A percentile compares a stretch with the other conserved stretches of the same genome.
Evolutionary conservation across 2,113 vertebrate species (phyloP).

Genomic region (Actenoides lindsayi): DNA sequence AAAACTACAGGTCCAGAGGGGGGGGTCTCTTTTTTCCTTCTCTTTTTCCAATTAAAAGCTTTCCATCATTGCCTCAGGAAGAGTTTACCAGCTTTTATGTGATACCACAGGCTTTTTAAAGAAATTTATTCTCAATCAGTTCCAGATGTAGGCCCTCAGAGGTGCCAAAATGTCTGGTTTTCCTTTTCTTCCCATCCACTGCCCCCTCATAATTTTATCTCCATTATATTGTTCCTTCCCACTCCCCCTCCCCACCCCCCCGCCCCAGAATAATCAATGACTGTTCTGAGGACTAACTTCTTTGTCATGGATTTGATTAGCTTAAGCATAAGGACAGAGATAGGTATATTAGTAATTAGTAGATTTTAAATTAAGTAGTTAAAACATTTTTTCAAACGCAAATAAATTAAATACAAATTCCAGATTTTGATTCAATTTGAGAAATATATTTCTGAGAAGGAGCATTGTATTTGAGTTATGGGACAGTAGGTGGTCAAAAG

Average conservation of each 20-base stretch:
- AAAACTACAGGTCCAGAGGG: not conserved
- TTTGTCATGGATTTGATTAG: not conserved
- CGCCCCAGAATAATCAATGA: not conserved
- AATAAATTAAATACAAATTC: not conserved
- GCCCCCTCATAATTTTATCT: not conserved
- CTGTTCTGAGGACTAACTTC: not conserved
- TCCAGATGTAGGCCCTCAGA: constrained; percentile 7
- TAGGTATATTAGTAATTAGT: not conserved
- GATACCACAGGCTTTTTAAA: constrained; percentile 22
- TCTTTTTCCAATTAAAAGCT: constrained; percentile 17
- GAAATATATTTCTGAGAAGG: not conserved
- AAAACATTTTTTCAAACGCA: not conserved
- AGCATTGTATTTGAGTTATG: not conserved
- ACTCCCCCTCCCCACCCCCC: accelerated
- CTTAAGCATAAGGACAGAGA: not conserved
- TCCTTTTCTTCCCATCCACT: not conserved
- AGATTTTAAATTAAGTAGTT: not conserved
- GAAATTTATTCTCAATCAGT: constrained; percentile 34
- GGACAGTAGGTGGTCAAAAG: not conserved
- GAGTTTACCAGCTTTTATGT: constrained; percentile 24
- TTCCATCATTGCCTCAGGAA: constrained; percentile 17
- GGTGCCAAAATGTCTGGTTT: not conserved
- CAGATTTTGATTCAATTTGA: not conserved
- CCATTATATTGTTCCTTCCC: not conserved
- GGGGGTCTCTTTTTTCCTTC: not conserved